Conservation (phyloP, 2,797 vertebrate species). For the Pogoniulus pusillus region DNA sequence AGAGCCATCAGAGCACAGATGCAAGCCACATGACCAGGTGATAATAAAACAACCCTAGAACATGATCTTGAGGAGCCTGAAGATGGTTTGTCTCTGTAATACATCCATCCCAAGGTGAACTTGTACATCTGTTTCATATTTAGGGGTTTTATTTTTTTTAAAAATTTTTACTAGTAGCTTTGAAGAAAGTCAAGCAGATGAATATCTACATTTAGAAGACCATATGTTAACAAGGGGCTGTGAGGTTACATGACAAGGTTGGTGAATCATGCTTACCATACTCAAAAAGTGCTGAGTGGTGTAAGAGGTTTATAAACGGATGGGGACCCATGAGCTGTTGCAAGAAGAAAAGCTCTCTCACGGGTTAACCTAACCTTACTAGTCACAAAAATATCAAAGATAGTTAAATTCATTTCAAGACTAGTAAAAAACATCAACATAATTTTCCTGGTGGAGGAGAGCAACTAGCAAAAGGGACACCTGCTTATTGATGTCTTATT, state of each 20-base stretch:
- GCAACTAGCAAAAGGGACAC: background rate
- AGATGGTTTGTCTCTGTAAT: conserved; percentile 72
- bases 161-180: conserved; percentile 76
- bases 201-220: conserved; percentile 70
- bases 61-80: conserved; percentile 54
- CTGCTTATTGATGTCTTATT: background rate
- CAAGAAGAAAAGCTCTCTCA: background rate
- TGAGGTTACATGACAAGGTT: conserved; percentile 31
- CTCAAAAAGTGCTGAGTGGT: background rate
- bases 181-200: conserved; percentile 66
- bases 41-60: conserved; percentile 61
- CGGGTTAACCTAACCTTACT: background rate
- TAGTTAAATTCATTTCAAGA: background rate
- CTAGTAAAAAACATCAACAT: background rate
- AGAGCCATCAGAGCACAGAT: conserved; percentile 65
- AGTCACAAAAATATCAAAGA: background rate
- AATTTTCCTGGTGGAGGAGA: background rate
- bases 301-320: background rate
- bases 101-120: conserved; percentile 68
- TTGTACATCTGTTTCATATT: conserved; percentile 77
- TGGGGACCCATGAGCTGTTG: background rate
- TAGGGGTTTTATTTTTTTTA: background rate
- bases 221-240: conserved; percentile 70
- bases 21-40: conserved; percentile 72
- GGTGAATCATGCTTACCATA: background rate